Percentiles rank a stretch among this genome's conserved stretches.
phyloP scores from a whole-genome alignment of 2,113 vertebrate genomes.

The Xiphias gladius region DNA sequence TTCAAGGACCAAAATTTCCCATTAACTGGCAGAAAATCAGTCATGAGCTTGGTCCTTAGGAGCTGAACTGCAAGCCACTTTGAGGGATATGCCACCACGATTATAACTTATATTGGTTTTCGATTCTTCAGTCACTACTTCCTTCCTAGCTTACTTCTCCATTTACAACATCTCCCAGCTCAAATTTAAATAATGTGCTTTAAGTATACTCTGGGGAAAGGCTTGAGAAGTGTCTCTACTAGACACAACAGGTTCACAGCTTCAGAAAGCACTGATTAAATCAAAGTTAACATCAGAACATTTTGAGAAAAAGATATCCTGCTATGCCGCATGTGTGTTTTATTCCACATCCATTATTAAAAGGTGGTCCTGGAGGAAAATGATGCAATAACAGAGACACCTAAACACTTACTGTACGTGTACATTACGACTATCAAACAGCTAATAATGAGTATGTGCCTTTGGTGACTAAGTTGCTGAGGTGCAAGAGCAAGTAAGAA shows the following conservation, averaged over 20 bases:
- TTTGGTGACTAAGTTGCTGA: background rate
- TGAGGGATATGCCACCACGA: background rate
- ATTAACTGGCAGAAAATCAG: background rate
- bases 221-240: background rate
- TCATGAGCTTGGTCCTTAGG: background rate
- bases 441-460: background rate
- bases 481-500: background rate
- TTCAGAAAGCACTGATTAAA: background rate
- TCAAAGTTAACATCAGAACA: background rate
- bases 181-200: background rate
- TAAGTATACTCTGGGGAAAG: too few relatives aligned
- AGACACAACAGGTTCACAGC: background rate
- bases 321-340: background rate
- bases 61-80: background rate
- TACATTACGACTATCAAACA: background rate
- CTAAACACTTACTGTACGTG: background rate
- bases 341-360: slow-evolving; percentile 3
- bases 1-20: background rate
- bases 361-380: background rate
- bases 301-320: background rate
- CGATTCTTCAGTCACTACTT: background rate
- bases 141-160: background rate
- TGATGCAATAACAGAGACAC: background rate
- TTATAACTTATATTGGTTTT: too few relatives aligned
- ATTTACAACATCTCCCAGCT: background rate